Percentiles rank a stretch among this genome's conserved stretches.
Conservation (phyloP, 2,888 invertebrate species). For the Fragum sueziense region DNA sequence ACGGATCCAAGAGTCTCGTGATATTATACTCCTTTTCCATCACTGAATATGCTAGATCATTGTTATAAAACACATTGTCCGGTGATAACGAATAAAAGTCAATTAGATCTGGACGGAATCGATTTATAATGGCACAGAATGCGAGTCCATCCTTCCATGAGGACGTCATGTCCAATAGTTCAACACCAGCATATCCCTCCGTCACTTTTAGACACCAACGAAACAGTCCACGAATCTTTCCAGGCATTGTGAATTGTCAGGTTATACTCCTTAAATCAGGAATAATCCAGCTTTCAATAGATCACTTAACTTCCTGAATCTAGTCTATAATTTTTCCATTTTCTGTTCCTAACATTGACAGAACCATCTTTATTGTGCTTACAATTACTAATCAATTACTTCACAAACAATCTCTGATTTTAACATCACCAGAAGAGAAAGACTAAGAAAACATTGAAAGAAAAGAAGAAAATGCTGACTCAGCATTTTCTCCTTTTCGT, state of each 20-base stretch:
- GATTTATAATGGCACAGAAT: constrained; percentile 55
- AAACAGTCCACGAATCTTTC: constrained; percentile 54
- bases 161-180: constrained; percentile 51
- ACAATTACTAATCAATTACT: too few species aligned
- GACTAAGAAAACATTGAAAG: too few species aligned
- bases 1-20: constrained; percentile 49
- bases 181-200: constrained; percentile 44
- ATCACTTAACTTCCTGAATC: not conserved
- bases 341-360: not conserved
- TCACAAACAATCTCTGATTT: too few species aligned
- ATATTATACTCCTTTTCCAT: constrained; percentile 56
- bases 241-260: constrained; percentile 46
- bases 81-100: constrained; percentile 52
- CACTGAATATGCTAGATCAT: constrained; percentile 50
- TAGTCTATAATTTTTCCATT: not conserved
- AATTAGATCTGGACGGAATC: constrained; percentile 57
- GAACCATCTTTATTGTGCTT: not conserved
- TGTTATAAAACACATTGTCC: constrained; percentile 52
- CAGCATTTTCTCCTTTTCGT: too few species aligned
- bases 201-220: constrained; percentile 57
- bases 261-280: not conserved
- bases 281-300: not conserved
- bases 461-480: too few species aligned
- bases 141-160: constrained; percentile 61
- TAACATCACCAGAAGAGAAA: too few species aligned